phyloP scores from a whole-genome alignment of 2,113 vertebrate species.

The Myanophis thanlyinensis region DNA sequence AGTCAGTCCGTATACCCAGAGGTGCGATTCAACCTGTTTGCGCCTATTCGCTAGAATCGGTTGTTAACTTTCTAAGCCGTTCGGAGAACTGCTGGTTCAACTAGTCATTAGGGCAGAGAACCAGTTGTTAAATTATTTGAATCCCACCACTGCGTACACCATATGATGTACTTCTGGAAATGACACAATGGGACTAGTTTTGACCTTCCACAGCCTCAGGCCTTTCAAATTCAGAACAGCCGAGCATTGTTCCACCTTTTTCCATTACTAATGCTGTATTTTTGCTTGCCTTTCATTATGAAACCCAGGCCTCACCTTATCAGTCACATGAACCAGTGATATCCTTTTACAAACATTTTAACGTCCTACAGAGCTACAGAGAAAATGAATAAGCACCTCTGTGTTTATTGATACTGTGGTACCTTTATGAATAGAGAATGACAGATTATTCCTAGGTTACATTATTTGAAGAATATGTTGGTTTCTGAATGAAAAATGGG shows the following conservation, averaged over 20 bases:
- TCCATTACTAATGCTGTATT: constrained; percentile 64
- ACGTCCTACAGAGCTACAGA: constrained; percentile 31
- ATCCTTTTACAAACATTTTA: constrained; percentile 60
- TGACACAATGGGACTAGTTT: constrained; percentile 32
- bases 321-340: constrained; percentile 61
- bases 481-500: not conserved
- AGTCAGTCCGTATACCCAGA: constrained; percentile 39
- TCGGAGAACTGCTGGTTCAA: no score
- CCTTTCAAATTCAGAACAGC: constrained; percentile 57
- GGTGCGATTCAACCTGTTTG: no score
- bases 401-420: not conserved
- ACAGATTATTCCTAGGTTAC: not conserved
- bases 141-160: no score
- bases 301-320: constrained; percentile 59
- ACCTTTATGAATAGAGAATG: constrained; percentile 23
- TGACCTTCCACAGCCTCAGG: constrained; percentile 60
- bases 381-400: constrained; percentile 55
- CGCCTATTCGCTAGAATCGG: no score
- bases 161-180: constrained; percentile 40
- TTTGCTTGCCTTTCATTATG: constrained; percentile 52
- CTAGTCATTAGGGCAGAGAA: no score
- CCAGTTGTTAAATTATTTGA: no score
- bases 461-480: not conserved
- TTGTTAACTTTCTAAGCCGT: no score
- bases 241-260: constrained; percentile 51